A percentile compares a stretch with the other conserved stretches of the same genome.
These are phyloP conservation scores for Papilio protenor DNA, from an alignment of 2,888 invertebrate genomes.

Conservation along the genomic window DNA sequence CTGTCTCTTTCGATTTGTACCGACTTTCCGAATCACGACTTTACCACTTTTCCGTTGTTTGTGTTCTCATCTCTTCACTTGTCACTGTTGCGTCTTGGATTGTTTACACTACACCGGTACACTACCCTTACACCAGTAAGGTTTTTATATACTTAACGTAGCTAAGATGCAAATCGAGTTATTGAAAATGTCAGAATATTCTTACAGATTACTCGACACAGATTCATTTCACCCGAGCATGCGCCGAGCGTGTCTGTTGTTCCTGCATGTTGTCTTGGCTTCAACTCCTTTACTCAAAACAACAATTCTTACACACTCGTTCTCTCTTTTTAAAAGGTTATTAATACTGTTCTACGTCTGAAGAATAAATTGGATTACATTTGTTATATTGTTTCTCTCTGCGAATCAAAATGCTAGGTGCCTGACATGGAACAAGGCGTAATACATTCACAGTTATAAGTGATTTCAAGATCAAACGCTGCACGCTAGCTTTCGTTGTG, in stretches of 20 bases:
- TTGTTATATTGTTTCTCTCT: slow-evolving; percentile 53
- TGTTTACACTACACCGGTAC: slow-evolving; percentile 72
- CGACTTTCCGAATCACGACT: slow-evolving; percentile 75
- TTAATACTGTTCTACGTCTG: slow-evolving; percentile 22
- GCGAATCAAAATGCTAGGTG: slow-evolving; percentile 59
- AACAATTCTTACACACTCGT: slow-evolving; percentile 65
- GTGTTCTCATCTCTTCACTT: slow-evolving; percentile 79
- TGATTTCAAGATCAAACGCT: slow-evolving; percentile 79
- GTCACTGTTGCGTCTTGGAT: slow-evolving; percentile 68
- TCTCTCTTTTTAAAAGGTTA: slow-evolving; percentile 34
- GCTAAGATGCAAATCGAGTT: slow-evolving; percentile 49
- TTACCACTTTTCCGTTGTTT: slow-evolving; percentile 79
- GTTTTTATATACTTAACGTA: slow-evolving; percentile 41
- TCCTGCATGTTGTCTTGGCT: slow-evolving; percentile 84
- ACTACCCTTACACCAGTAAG: slow-evolving; percentile 62
- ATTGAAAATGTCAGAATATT: slow-evolving; percentile 53
- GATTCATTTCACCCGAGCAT: slow-evolving; percentile 77
- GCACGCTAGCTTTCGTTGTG: slow-evolving; percentile 84
- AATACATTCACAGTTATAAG: slow-evolving; percentile 68
- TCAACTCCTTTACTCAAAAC: slow-evolving; percentile 72
- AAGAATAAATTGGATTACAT: slow-evolving; percentile 18
- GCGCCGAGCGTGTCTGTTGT: slow-evolving; percentile 77
- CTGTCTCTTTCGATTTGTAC: slow-evolving; percentile 75
- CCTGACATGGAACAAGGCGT: slow-evolving; percentile 67
- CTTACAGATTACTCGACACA: slow-evolving; percentile 79